phyloP scores from a whole-genome alignment of 2,797 vertebrate species.

The Sebastes oblongus region DNA sequence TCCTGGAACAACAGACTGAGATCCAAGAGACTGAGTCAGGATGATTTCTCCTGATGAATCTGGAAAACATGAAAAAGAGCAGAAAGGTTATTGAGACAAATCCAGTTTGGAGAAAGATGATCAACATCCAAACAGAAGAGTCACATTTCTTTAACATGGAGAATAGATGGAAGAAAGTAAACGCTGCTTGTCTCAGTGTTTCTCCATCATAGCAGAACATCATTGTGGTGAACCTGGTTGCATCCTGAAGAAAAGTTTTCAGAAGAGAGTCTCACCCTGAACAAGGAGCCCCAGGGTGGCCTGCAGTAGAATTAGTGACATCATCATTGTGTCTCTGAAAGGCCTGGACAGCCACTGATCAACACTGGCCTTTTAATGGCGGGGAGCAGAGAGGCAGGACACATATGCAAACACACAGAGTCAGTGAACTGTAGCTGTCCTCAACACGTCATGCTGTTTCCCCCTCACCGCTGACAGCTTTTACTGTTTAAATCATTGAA shows the following conservation, averaged over 20 bases:
- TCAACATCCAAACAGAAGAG: neutral
- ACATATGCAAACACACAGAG: too few relatives aligned
- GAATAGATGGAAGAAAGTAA: neutral
- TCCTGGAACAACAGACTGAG: neutral
- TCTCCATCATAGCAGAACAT: neutral
- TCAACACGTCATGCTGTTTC: too few relatives aligned
- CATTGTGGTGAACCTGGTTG: neutral
- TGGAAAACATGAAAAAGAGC: neutral
- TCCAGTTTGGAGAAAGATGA: neutral
- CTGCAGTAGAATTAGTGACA: too few relatives aligned
- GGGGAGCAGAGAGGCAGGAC: too few relatives aligned
- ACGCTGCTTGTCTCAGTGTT: neutral
- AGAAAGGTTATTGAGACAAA: neutral
- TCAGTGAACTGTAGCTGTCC: too few relatives aligned
- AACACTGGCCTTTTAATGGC: too few relatives aligned
- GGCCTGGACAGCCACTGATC: too few relatives aligned
- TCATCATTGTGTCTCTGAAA: too few relatives aligned
- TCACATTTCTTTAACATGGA: neutral
- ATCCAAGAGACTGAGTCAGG: neutral
- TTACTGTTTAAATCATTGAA: too few relatives aligned
- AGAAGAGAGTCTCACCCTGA: neutral
- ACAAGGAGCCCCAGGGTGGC: neutral
- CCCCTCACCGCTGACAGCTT: too few relatives aligned
- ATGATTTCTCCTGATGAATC: neutral
- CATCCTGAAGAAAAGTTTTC: neutral